These are phyloP conservation scores for Pseudomyrmex flavicornis DNA, from an alignment of 1,140 invertebrate species.

Conservation along the genomic window DNA sequence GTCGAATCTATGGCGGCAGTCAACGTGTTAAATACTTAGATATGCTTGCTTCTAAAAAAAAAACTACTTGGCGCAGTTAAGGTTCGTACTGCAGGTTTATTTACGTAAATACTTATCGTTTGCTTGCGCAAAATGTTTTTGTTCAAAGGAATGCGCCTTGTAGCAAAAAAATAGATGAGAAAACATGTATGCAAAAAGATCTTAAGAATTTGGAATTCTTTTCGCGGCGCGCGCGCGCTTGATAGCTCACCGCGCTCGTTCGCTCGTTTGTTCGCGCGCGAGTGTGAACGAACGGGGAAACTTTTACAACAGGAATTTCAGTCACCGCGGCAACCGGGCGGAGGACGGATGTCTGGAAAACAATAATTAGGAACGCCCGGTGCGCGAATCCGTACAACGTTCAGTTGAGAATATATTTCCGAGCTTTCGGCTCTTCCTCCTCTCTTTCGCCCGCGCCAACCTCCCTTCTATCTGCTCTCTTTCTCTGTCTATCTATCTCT, in stretches of 20 bases:
- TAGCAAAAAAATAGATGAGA: slow-evolving; percentile 19
- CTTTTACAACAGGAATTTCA: slow-evolving; percentile 74
- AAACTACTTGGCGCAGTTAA: too few species aligned
- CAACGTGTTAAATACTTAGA: too few species aligned
- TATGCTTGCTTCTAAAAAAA: too few species aligned
- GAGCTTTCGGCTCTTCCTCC: slow-evolving; percentile 77
- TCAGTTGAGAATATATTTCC: slow-evolving; percentile 82
- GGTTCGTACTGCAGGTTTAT: too few species aligned
- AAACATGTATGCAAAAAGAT: background rate
- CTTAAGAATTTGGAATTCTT: slow-evolving; percentile 15
- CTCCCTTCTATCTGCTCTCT: background rate
- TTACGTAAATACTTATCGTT: too few species aligned
- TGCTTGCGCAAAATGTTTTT: background rate
- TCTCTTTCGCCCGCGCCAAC: background rate
- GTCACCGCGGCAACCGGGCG: slow-evolving; percentile 71
- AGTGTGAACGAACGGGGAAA: slow-evolving; percentile 54
- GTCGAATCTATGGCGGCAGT: too few species aligned
- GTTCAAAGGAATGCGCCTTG: background rate
- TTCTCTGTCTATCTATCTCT: too few species aligned
- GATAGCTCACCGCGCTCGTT: background rate
- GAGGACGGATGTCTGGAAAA: slow-evolving; percentile 80
- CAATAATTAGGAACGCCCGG: slow-evolving; percentile 81
- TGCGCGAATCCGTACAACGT: slow-evolving; percentile 82
- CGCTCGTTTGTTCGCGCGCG: slow-evolving; percentile 37
- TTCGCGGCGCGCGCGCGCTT: slow-evolving; percentile 19